Evolutionary conservation across 2,113 vertebrate species (phyloP).

Genomic region (Petroica traversi): DNA sequence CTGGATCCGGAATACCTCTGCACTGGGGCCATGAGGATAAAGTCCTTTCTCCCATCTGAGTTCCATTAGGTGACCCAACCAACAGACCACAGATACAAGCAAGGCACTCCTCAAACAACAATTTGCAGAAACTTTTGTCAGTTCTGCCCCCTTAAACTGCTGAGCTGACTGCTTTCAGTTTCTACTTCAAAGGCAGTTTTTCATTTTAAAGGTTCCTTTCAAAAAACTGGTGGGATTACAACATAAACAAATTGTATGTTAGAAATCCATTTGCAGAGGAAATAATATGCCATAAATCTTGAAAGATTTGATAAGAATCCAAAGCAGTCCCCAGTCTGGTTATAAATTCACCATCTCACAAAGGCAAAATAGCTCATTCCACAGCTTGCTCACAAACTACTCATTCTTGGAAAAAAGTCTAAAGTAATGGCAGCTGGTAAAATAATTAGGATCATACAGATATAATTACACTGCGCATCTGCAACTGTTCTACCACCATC

Average conservation of each 20-base stretch:
- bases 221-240: constrained; percentile 3
- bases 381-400: neutral
- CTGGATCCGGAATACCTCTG: neutral
- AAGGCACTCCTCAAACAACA: neutral
- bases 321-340: neutral
- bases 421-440: constrained; percentile 53
- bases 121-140: neutral
- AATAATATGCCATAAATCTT: constrained; percentile 41
- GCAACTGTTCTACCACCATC: constrained; percentile 35
- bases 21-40: neutral
- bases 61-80: neutral
- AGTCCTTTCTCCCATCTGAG: neutral
- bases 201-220: constrained; percentile 20
- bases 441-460: constrained; percentile 62
- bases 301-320: constrained; percentile 42
- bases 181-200: constrained; percentile 35
- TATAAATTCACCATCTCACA: constrained; percentile 45
- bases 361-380: constrained; percentile 16
- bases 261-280: constrained; percentile 47
- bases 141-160: neutral
- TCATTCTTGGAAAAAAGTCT: constrained; percentile 37
- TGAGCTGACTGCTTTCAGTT: constrained; percentile 14
- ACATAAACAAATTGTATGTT: constrained; percentile 32
- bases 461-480: constrained; percentile 28
- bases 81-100: neutral